Percentiles rank a stretch among this genome's conserved stretches.
These are phyloP conservation scores for Muscidifurax raptorellus DNA, from an alignment of 1,140 invertebrate genomes.

Conservation along the genomic window DNA sequence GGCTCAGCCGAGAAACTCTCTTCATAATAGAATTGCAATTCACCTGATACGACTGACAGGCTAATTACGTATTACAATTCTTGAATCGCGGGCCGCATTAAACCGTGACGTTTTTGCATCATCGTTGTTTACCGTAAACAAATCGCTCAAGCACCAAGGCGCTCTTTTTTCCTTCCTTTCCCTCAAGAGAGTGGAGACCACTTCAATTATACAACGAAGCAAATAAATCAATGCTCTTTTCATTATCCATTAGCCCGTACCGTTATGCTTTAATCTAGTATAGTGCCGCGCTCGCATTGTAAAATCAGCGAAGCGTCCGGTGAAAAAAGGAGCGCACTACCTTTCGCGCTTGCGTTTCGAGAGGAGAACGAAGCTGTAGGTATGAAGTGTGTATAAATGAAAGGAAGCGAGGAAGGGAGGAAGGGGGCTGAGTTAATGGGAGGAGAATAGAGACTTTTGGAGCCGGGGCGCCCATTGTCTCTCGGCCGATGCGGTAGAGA, in stretches of 20 bases:
- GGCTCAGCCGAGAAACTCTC: not conserved
- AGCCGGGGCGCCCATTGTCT: slow-evolving; percentile 24
- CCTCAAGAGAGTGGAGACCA: not conserved
- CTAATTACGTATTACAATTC: not conserved
- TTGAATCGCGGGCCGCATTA: too few species aligned
- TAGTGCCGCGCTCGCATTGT: not conserved
- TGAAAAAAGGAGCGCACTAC: not conserved
- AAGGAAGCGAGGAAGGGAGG: not conserved
- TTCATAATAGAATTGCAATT: not conserved
- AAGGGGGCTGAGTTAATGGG: slow-evolving; percentile 29
- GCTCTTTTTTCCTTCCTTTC: too few species aligned
- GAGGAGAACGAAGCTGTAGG: not conserved
- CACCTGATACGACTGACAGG: not conserved
- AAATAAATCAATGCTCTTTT: not conserved
- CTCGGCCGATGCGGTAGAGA: slow-evolving; percentile 26
- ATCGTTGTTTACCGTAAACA: not conserved
- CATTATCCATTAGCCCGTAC: slow-evolving; percentile 1
- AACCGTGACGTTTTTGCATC: too few species aligned
- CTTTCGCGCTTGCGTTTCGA: not conserved
- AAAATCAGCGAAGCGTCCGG: not conserved
- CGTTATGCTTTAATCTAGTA: slow-evolving; percentile 6
- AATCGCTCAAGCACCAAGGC: too few species aligned
- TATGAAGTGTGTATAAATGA: not conserved
- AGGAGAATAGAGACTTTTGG: slow-evolving; percentile 50
- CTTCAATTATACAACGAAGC: not conserved